phyloP scores from a whole-genome alignment of 1,140 invertebrate genomes.

The Aphaenogaster ashmeadi region DNA sequence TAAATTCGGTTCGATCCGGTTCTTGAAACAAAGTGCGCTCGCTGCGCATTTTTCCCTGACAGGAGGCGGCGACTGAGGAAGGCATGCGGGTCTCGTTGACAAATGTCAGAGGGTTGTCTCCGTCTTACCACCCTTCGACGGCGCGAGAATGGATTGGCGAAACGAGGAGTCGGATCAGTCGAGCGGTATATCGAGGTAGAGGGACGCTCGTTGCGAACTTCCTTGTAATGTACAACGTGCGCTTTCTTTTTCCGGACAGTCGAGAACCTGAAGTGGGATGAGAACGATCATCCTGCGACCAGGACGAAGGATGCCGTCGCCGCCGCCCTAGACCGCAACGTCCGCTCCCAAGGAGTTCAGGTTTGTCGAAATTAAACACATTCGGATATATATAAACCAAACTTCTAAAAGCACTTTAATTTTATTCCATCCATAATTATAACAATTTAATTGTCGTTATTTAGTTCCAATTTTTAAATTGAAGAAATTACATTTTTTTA shows the following conservation, averaged over 20 bases:
- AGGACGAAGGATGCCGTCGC: constrained; percentile 76
- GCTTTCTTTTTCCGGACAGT: constrained; percentile 65
- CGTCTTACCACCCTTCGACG: constrained; percentile 55
- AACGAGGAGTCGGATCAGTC: constrained; percentile 75
- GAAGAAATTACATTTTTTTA: not conserved
- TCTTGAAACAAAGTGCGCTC: constrained; percentile 54
- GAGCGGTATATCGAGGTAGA: constrained; percentile 74
- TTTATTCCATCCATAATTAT: not conserved
- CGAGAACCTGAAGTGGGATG: constrained; percentile 77
- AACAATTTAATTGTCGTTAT: not conserved
- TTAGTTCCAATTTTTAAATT: not conserved
- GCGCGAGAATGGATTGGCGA: constrained; percentile 75
- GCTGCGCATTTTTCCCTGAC: constrained; percentile 32
- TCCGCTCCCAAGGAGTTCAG: constrained; percentile 71
- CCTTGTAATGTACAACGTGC: constrained; percentile 27
- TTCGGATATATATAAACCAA: not conserved
- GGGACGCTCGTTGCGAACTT: not conserved
- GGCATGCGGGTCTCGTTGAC: constrained; percentile 19
- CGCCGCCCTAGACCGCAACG: constrained; percentile 63
- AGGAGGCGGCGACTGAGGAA: not conserved
- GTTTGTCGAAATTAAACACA: constrained; percentile 35
- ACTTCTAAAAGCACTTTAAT: not conserved
- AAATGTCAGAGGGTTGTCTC: constrained; percentile 45
- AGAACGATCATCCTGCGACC: constrained; percentile 63
- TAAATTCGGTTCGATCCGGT: not conserved